Conservation (phyloP, 2,797 vertebrate species). For the Aldrovandia affinis region DNA sequence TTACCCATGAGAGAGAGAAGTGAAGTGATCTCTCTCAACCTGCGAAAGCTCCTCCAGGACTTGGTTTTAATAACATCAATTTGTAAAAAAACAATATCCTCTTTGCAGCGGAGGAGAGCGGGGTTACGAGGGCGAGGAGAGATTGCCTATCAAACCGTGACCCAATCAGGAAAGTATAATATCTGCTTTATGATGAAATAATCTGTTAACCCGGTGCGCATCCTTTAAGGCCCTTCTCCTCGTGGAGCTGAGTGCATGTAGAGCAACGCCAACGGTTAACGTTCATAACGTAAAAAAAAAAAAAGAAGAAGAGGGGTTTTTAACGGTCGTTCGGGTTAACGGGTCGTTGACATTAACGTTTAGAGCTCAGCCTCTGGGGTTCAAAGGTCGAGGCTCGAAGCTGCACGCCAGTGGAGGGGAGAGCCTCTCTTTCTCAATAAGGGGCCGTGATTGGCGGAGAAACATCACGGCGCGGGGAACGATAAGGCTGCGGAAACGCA, state of each 20-base stretch:
- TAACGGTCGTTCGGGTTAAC: neutral
- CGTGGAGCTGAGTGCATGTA: neutral
- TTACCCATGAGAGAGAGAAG: conserved; percentile 37
- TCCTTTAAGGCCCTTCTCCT: neutral
- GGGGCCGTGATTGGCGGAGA: neutral
- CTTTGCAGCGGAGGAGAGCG: conserved; percentile 24
- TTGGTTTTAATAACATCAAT: conserved; percentile 37
- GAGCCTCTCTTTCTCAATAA: neutral
- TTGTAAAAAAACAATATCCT: conserved; percentile 22
- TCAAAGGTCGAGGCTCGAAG: neutral
- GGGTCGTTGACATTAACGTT: neutral
- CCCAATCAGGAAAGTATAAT: conserved; percentile 20
- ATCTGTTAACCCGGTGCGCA: neutral
- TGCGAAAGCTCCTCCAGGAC: conserved; percentile 39
- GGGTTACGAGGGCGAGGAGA: conserved; percentile 27
- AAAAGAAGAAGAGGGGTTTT: neutral
- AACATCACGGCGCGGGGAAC: neutral
- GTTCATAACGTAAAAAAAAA: neutral
- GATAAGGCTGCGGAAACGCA: neutral
- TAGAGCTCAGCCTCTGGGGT: neutral
- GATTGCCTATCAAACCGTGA: conserved; percentile 8
- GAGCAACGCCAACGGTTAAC: neutral
- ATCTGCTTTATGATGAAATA: neutral
- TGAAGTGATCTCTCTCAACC: conserved; percentile 36
- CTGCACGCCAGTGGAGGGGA: neutral